Conservation (phyloP, 2,888 invertebrate genomes). For the Agrotis segetum region DNA sequence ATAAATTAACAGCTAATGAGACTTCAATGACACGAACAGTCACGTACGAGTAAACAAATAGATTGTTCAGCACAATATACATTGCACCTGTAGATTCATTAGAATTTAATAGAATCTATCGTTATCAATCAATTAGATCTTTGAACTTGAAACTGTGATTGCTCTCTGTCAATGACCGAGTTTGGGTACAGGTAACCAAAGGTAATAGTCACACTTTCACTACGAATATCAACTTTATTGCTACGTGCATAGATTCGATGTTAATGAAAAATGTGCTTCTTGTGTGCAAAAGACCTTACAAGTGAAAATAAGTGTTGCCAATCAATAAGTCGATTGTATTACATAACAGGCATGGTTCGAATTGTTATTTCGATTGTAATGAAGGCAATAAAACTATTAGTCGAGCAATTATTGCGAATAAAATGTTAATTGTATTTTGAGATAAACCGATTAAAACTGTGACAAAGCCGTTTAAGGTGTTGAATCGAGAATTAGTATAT, state of each 20-base stretch:
- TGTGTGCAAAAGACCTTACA: not conserved
- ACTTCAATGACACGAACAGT: slow-evolving; percentile 22
- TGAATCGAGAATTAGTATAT: not conserved
- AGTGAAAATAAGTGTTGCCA: slow-evolving; percentile 39
- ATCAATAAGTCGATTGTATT: slow-evolving; percentile 40
- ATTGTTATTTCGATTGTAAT: slow-evolving; percentile 37
- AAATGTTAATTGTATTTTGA: slow-evolving; percentile 10
- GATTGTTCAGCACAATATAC: slow-evolving; percentile 27
- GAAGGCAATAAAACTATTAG: slow-evolving; percentile 40
- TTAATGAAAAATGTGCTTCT: not conserved
- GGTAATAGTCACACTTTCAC: not conserved
- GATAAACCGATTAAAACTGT: slow-evolving; percentile 9
- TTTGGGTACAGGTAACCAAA: slow-evolving; percentile 9
- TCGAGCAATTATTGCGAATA: slow-evolving; percentile 20
- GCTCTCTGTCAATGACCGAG: slow-evolving; percentile 59
- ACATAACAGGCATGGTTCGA: slow-evolving; percentile 21
- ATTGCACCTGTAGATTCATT: slow-evolving; percentile 31
- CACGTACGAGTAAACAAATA: slow-evolving; percentile 38
- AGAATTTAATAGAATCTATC: slow-evolving; percentile 42
- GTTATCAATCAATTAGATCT: slow-evolving; percentile 53
- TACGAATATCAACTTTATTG: not conserved
- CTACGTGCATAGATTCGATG: not conserved
- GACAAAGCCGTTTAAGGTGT: not conserved
- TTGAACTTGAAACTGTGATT: slow-evolving; percentile 61
- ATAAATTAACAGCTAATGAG: slow-evolving; percentile 19